A percentile compares a stretch with the other conserved stretches of the same genome.
phyloP scores from a whole-genome alignment of 2,113 vertebrate genomes.

The Hylia prasina region DNA sequence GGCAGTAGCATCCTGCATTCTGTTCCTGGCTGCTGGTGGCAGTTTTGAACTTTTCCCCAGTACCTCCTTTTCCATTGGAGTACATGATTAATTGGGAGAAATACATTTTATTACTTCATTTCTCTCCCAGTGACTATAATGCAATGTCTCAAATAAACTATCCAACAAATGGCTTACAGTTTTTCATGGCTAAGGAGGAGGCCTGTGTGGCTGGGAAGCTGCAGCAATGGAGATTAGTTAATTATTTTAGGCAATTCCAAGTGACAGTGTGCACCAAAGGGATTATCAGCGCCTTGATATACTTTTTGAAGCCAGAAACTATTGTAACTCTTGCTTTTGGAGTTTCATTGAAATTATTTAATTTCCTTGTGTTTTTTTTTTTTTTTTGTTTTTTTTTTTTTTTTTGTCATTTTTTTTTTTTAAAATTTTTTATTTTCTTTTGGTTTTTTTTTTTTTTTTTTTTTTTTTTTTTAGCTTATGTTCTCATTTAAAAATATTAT shows the following conservation, averaged over 20 bases:
- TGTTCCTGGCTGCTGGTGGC: neutral
- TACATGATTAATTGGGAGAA: neutral
- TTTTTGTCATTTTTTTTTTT: neutral
- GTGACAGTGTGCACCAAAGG: neutral
- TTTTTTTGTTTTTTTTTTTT: neutral
- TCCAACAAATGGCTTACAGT: neutral
- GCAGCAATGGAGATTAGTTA: neutral
- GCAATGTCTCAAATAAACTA: neutral
- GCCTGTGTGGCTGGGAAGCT: neutral
- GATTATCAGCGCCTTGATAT: neutral
- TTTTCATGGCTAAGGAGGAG: neutral
- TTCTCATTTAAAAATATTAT: conserved; percentile 30
- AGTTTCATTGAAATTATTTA: neutral
- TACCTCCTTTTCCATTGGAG: neutral
- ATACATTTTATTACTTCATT: neutral
- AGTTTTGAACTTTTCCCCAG: neutral
- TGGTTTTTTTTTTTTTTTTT: neutral
- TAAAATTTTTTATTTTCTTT: neutral
- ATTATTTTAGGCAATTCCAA: neutral
- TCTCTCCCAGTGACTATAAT: neutral
- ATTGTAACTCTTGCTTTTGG: neutral
- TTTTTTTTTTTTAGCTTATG: neutral
- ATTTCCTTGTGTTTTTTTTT: neutral
- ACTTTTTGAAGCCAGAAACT: neutral
- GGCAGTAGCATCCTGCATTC: neutral